Evolutionary conservation across 2,797 vertebrate species (phyloP).

Genomic region (Dipus sagitta): DNA sequence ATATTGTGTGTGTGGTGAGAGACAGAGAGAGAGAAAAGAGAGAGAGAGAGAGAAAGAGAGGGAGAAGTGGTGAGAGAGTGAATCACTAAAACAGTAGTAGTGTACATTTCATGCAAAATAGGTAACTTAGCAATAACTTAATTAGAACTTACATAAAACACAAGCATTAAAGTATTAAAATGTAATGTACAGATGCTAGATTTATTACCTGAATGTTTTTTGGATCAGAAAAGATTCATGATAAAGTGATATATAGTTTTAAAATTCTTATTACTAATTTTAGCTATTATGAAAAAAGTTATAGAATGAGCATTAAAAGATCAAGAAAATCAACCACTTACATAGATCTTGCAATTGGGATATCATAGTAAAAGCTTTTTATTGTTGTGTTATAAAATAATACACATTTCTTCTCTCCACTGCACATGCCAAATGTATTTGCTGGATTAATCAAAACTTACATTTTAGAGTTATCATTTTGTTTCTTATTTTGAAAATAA

Average conservation of each 20-base stretch:
- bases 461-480: neutral
- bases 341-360: neutral
- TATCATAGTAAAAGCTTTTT: neutral
- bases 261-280: neutral
- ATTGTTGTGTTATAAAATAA: neutral
- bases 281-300: neutral
- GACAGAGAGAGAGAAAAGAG: too few relatives aligned
- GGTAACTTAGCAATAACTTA: neutral
- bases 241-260: neutral
- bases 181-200: neutral
- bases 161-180: neutral
- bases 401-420: neutral
- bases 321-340: neutral
- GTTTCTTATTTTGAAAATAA: slow-evolving; percentile 35
- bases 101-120: slow-evolving; percentile 17
- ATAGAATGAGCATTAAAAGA: neutral
- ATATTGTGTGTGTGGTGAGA: neutral
- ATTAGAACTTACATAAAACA: neutral
- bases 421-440: neutral
- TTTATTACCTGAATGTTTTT: neutral
- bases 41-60: neutral
- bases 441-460: neutral
- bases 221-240: neutral
- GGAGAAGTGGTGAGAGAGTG: too few relatives aligned
- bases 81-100: neutral